These are phyloP conservation scores for Hirundichthys speculiger DNA, from an alignment of 2,113 vertebrate species.

Conservation along the genomic window DNA sequence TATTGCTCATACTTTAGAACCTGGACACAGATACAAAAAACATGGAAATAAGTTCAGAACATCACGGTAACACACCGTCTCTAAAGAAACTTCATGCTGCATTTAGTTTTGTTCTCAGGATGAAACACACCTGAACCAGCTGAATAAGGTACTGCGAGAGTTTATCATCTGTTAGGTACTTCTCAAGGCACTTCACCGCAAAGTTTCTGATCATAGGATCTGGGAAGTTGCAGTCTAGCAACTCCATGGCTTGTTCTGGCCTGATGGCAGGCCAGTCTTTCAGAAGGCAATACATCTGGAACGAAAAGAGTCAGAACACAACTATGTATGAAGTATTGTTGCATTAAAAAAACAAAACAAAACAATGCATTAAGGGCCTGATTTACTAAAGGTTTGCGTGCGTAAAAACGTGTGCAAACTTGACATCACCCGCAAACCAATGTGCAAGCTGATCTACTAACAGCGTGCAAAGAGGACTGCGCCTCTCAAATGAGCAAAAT, in stretches of 20 bases:
- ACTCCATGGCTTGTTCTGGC: slow-evolving; percentile 98
- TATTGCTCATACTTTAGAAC: slow-evolving; percentile 99
- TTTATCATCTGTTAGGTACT: slow-evolving; percentile 96
- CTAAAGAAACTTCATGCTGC: not conserved
- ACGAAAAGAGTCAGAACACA: slow-evolving; percentile 5
- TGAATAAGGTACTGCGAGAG: slow-evolving; percentile 98
- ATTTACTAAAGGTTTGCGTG: too few species aligned
- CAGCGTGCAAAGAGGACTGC: too few species aligned
- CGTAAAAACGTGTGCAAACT: too few species aligned
- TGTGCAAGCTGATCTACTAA: too few species aligned
- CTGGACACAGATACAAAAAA: slow-evolving; percentile 70
- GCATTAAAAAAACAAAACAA: too few species aligned
- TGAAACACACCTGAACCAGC: slow-evolving; percentile 89
- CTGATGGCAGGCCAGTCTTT: slow-evolving; percentile 98
- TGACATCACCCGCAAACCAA: too few species aligned
- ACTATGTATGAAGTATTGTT: not conserved
- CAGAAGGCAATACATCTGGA: slow-evolving; percentile 96
- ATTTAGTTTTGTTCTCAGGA: not conserved
- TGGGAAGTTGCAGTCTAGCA: slow-evolving; percentile 97
- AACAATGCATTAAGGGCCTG: too few species aligned
- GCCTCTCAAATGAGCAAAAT: too few species aligned
- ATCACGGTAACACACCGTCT: not conserved
- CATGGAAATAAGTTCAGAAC: slow-evolving; percentile 3
- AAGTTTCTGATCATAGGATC: slow-evolving; percentile 97
- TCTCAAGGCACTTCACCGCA: slow-evolving; percentile 96